Evolutionary conservation across 2,797 vertebrate genomes (phyloP), one percentile per base, ranked within the genome.

Genomic region (Bradypodion pumilum): DNA sequence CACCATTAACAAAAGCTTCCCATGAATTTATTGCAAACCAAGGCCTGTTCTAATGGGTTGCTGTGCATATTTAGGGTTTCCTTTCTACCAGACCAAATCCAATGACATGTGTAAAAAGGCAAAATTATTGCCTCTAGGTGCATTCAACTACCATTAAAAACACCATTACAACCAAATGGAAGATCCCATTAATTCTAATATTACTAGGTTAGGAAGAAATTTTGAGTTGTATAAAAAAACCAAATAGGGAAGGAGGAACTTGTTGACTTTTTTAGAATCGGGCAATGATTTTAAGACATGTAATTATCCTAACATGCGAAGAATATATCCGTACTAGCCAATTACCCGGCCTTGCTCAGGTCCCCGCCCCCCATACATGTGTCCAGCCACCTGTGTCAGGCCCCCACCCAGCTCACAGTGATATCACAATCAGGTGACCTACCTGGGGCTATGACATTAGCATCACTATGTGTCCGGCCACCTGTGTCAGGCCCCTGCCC

Each of bases 81-180:
- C 74, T 49, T 76, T 73, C 62, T 70, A 35, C 52, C 19, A 70
- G 65, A 81, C 23, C 52, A 56, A 80, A 80, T 56, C 37, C 77
- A 85, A 68, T 56, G 46, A 76, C 76, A 21, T 76, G 52, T 76
- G 42, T 62, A 81, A 76, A 85, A 81, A 85, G 32, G 65, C 32
- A 70, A 46, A 16, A 12, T 40, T 69, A 37, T 5, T 62, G 52
- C 65, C 84, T 63, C 62, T 25, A 40, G 72, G 19, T 85, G 65
- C 1, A 63, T 63, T 62, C 42, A 81, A 75, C 70, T 66, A 49
- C 21, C 42, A 77, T 77, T 76, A 85, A 70, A 85, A 70, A 85
- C 46, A 77, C 25, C 9, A 59, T 40, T 29, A 60, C 62, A 60
- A 56, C 12, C 75, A 70, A 62, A 49, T 21, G 52, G 52, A 70